Percentiles rank a stretch among this genome's conserved stretches.
phyloP scores from a whole-genome alignment of 2,797 vertebrate genomes.

The Anniella stebbinsi region DNA sequence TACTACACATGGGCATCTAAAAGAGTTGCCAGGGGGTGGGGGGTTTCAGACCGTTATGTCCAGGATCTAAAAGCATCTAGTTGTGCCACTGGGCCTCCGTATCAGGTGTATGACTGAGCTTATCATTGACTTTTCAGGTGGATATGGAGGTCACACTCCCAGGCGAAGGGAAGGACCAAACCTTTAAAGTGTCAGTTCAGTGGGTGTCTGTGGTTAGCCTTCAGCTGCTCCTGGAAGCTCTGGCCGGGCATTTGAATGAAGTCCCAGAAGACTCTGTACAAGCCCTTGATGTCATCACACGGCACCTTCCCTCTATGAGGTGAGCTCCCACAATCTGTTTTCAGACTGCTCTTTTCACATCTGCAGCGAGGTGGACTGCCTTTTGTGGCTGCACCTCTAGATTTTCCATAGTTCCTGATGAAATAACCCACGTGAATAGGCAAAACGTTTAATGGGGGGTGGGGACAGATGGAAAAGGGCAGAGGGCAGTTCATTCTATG shows the following conservation, averaged over 20 bases:
- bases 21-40: too few species aligned
- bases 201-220: constrained; percentile 99
- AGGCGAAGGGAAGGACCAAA: constrained; percentile 98
- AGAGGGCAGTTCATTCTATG: not conserved
- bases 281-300: constrained; percentile 96
- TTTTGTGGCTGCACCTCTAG: not conserved
- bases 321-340: constrained; percentile 64
- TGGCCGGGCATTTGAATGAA: constrained; percentile 95
- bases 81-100: not conserved
- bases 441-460: not conserved
- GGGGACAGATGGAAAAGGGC: not conserved
- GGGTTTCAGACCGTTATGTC: too few species aligned
- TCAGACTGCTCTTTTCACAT: not conserved
- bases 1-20: too few species aligned
- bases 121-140: constrained; percentile 81
- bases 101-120: not conserved
- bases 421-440: not conserved
- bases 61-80: too few species aligned
- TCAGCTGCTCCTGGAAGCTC: constrained; percentile 95
- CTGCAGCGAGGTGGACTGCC: constrained; percentile 36
- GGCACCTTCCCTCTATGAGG: constrained; percentile 99
- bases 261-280: constrained; percentile 98
- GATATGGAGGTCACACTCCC: constrained; percentile 98
- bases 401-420: not conserved
- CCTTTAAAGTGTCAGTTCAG: constrained; percentile 97